Evolutionary conservation across 2,888 invertebrate species (phyloP).

Genomic region (Drosophila recens): DNA sequence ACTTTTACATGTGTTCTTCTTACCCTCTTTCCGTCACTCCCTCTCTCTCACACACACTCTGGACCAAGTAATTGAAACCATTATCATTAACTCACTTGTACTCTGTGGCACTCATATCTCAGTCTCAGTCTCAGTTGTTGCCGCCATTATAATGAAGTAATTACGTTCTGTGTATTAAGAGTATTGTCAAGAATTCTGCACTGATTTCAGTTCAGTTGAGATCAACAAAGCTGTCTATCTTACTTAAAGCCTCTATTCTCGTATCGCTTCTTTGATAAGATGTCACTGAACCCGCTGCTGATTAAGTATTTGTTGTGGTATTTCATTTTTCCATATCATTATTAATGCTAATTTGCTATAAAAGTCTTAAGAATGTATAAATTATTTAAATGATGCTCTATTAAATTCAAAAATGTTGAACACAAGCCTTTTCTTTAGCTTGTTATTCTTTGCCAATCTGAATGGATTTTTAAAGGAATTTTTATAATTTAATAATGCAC

Average conservation of each 20-base stretch:
- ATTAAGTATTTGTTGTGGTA: constrained; percentile 24
- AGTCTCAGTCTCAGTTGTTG: constrained; percentile 44
- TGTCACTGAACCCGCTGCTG: constrained; percentile 66
- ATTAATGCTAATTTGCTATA: constrained; percentile 59
- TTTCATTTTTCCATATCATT: constrained; percentile 33
- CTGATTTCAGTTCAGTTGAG: constrained; percentile 44
- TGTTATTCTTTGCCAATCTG: background rate
- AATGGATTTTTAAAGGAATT: constrained; percentile 2
- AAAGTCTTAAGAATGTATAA: constrained; percentile 53
- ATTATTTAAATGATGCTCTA: constrained; percentile 65
- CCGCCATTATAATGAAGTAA: constrained; percentile 78
- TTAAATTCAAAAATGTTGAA: constrained; percentile 22
- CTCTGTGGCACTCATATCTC: constrained; percentile 32
- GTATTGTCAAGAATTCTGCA: constrained; percentile 66
- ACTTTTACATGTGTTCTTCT: constrained; percentile 16
- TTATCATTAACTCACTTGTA: constrained; percentile 72
- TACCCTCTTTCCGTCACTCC: background rate
- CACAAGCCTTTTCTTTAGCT: background rate
- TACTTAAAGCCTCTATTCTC: constrained; percentile 9
- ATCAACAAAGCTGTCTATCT: constrained; percentile 37
- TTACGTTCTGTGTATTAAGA: constrained; percentile 50
- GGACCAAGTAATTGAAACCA: constrained; percentile 72
- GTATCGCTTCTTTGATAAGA: constrained; percentile 54
- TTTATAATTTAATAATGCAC: background rate
- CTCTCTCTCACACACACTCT: background rate